Conservation (phyloP, 1,140 invertebrate species). For the Cyclina sinensis region DNA sequence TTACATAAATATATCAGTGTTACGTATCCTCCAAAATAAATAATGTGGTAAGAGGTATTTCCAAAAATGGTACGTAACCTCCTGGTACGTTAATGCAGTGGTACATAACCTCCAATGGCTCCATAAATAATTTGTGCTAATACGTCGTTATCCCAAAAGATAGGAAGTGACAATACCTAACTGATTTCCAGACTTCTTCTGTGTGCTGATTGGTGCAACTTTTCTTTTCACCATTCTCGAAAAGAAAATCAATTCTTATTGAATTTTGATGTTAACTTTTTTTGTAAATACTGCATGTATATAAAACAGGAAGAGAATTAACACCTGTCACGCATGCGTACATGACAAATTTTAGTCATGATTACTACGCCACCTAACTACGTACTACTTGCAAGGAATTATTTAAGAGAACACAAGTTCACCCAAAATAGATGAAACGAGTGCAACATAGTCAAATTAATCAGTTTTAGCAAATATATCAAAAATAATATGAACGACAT, state of each 20-base stretch:
- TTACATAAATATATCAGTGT: no score
- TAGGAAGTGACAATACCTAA: neutral
- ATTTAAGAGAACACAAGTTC: neutral
- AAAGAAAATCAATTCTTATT: neutral
- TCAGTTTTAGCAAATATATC: no score
- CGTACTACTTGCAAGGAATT: neutral
- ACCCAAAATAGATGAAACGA: neutral
- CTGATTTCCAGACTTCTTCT: neutral
- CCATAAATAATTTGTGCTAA: no score
- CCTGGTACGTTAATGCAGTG: no score
- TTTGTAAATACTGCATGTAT: neutral
- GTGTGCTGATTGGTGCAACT: neutral
- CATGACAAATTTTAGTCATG: slow-evolving; percentile 15
- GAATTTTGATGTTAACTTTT: neutral
- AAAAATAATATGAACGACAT: no score
- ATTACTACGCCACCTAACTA: slow-evolving; percentile 52
- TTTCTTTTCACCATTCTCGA: neutral
- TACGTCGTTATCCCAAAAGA: no score
- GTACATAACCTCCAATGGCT: no score
- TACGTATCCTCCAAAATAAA: no score
- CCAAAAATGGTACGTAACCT: no score
- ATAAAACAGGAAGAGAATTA: neutral
- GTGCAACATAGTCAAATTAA: no score
- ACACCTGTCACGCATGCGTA: slow-evolving; percentile 43
- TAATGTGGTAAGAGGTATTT: no score